Evolutionary conservation across 1,140 invertebrate genomes (phyloP).

Genomic region (Linepithema humile): DNA sequence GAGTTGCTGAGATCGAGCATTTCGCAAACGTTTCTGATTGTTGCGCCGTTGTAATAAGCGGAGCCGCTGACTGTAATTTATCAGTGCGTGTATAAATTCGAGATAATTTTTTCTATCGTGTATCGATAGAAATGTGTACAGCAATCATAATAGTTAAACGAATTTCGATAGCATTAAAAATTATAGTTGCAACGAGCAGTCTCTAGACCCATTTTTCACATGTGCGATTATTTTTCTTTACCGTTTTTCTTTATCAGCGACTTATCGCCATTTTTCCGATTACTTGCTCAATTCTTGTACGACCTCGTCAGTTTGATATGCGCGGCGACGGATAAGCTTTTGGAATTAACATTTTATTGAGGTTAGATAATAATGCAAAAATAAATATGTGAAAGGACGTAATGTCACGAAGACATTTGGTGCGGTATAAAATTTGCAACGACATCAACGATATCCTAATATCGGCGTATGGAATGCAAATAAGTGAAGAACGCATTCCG

Average conservation of each 20-base stretch:
- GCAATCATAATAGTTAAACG: neutral
- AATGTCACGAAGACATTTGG: neutral
- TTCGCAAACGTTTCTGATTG: neutral
- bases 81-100: neutral
- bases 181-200: neutral
- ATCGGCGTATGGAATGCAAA: neutral
- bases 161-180: neutral
- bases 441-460: neutral
- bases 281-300: constrained; percentile 36
- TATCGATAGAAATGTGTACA: neutral
- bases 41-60: neutral
- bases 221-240: neutral
- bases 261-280: neutral
- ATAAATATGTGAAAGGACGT: neutral
- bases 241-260: neutral
- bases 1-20: neutral
- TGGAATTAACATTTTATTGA: neutral
- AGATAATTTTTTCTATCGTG: constrained; percentile 3
- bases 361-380: neutral
- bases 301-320: neutral
- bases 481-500: constrained; percentile 5
- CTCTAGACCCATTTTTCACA: too few relatives aligned
- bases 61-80: neutral
- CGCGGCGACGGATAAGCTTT: neutral
- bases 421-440: neutral